Evolutionary conservation across 1,140 invertebrate genomes (phyloP).

Genomic region (Tetragonula clypearis): DNA sequence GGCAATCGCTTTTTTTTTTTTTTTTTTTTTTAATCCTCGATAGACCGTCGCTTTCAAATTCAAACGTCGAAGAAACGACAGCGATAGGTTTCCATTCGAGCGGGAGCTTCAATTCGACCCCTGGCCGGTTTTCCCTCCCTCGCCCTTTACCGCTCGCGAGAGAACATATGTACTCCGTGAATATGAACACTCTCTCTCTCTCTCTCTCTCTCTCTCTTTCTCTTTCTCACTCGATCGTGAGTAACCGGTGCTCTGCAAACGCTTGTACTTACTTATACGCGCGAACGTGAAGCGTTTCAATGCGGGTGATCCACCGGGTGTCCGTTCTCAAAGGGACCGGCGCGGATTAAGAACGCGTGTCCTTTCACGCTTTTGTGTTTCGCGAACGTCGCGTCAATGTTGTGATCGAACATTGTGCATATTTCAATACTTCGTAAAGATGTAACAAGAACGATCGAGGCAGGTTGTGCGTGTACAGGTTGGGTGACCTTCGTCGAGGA

Average conservation of each 20-base stretch:
- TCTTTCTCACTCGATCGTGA: neutral
- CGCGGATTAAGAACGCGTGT: conserved; percentile 8
- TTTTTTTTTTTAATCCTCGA: conserved; percentile 11
- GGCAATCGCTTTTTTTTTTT: neutral
- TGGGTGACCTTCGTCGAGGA: neutral
- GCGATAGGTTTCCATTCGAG: conserved; percentile 26
- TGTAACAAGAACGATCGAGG: too few species aligned
- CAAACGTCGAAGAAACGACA: conserved; percentile 29
- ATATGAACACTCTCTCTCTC: conserved; percentile 27
- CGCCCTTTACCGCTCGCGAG: neutral
- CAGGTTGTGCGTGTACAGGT: too few species aligned
- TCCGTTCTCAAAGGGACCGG: neutral
- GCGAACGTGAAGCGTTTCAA: conserved; percentile 42
- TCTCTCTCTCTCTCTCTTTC: too few species aligned
- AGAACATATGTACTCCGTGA: conserved; percentile 42
- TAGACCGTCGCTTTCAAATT: conserved; percentile 15
- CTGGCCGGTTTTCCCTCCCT: neutral
- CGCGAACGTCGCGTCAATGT: too few species aligned
- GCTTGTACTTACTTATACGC: neutral
- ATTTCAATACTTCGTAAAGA: too few species aligned
- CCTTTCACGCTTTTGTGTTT: too few species aligned
- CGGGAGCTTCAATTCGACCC: conserved; percentile 20
- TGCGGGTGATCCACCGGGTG: conserved; percentile 20
- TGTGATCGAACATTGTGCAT: neutral
- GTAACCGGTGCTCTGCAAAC: conserved; percentile 8